Conservation (phyloP, 2,797 vertebrate genomes). For the Scolopax rusticola region DNA sequence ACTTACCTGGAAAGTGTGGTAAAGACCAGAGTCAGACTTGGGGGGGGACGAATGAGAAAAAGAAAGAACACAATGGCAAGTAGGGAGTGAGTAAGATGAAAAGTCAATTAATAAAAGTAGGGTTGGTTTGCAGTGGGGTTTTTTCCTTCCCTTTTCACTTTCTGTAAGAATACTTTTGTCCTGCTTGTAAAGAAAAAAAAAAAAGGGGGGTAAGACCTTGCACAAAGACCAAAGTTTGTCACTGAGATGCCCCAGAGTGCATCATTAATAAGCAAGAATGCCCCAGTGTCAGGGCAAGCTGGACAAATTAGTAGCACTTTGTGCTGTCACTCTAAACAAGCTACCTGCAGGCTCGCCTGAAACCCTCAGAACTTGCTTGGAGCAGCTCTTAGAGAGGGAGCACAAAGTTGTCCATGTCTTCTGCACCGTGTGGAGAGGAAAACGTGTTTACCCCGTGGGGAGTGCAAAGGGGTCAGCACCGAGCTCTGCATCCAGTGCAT, state of each 20-base stretch:
- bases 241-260: neutral
- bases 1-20: neutral
- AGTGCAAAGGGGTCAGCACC: accelerated
- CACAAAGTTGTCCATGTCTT: neutral
- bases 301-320: neutral
- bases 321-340: neutral
- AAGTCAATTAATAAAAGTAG: neutral
- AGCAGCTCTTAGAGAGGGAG: neutral
- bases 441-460: accelerated
- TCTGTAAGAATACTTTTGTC: neutral
- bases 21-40: neutral
- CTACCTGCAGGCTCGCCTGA: neutral
- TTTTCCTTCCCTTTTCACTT: neutral
- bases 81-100: neutral
- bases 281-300: neutral
- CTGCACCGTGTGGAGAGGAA: accelerated
- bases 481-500: accelerated
- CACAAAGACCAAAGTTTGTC: neutral
- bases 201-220: accelerated
- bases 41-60: neutral
- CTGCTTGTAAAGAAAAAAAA: neutral
- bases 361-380: neutral
- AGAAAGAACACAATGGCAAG: neutral
- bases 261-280: neutral
- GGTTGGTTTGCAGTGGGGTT: neutral